Evolutionary conservation across 2,888 invertebrate genomes (phyloP), one percentile per base, ranked within the genome.

Genomic region (Cephonodes hylas): DNA sequence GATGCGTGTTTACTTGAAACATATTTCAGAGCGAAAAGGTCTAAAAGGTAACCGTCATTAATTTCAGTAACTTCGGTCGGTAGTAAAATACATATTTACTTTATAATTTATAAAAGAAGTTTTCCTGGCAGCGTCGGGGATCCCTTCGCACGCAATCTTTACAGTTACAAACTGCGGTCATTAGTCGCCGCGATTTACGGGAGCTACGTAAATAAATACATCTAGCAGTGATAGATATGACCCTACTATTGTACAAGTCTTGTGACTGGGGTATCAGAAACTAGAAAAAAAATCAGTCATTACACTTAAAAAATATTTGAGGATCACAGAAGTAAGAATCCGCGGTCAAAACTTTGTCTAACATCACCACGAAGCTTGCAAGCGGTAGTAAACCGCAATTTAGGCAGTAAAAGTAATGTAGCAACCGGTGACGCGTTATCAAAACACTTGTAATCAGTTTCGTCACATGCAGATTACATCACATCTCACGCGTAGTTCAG

Each of bases 391-490:
- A 60, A 60, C 48, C 20, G 44, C 44, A 23, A 58, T 10, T 25
- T 46, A 53, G 25, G 42, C 18, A 42, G 42, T 38, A 42, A 60
- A 48, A 60, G 25, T n/a, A n/a, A n/a, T 38, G 34, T 22, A 34
- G 60, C 18, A 25, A 5, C 25, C 48, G n/a, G 60, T 60, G 85
- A 85, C 82, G 82, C 79, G 73, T 76, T 75, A 83, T 81, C 77
- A 79, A 75, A 80, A 76, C 74, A 74, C 64, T 63, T 77, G 68
- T 82, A 81, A 85, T 84, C 73, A 74, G 75, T 81, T 80, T 83
- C 88, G 85, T 88, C 88, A 87, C 81, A 86, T 83, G 80, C 70
- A 82, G 75, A 86, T 91, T 89, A 89, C 88, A 89, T 89, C 88
- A 88, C 84, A 83, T 79, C 81, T 78, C 81, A 77, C 78, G 78